phyloP scores from a whole-genome alignment of 1,140 invertebrate species.

The Caenorhabditis briggsae region DNA sequence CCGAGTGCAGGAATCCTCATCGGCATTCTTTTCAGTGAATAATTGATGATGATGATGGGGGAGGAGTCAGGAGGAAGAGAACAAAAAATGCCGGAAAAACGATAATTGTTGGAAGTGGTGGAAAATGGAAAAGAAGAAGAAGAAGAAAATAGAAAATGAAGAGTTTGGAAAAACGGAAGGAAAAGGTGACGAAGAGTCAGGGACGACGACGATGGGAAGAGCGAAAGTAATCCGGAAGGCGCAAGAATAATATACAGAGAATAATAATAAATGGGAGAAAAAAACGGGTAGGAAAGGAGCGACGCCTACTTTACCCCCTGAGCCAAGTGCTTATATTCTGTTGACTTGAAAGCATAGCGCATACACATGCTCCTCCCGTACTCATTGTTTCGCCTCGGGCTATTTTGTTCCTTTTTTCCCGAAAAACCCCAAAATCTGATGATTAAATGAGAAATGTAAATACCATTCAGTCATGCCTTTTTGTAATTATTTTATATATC shows the following conservation, averaged over 20 bases:
- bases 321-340: constrained; percentile 38
- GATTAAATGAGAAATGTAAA: constrained; percentile 3
- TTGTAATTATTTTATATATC: too few species aligned
- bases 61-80: not conserved
- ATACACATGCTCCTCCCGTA: not conserved
- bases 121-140: not conserved
- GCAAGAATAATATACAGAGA: constrained; percentile 45
- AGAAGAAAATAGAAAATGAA: constrained; percentile 7
- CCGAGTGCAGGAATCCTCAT: constrained; percentile 33
- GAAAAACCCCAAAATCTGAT: not conserved
- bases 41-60: constrained; percentile 37
- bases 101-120: constrained; percentile 23
- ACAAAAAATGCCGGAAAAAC: constrained; percentile 17
- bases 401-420: constrained; percentile 2
- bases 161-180: constrained; percentile 1
- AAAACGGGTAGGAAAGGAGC: not conserved
- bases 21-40: constrained; percentile 24
- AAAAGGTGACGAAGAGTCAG: constrained; percentile 20
- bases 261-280: constrained; percentile 42
- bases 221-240: constrained; percentile 37
- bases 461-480: too few species aligned
- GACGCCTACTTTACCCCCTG: constrained; percentile 16
- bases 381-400: constrained; percentile 52
- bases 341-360: constrained; percentile 27
- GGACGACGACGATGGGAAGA: constrained; percentile 13